These are phyloP conservation scores for Yasuhikotakia modesta DNA, from an alignment of 2,797 vertebrate genomes.

Conservation along the genomic window DNA sequence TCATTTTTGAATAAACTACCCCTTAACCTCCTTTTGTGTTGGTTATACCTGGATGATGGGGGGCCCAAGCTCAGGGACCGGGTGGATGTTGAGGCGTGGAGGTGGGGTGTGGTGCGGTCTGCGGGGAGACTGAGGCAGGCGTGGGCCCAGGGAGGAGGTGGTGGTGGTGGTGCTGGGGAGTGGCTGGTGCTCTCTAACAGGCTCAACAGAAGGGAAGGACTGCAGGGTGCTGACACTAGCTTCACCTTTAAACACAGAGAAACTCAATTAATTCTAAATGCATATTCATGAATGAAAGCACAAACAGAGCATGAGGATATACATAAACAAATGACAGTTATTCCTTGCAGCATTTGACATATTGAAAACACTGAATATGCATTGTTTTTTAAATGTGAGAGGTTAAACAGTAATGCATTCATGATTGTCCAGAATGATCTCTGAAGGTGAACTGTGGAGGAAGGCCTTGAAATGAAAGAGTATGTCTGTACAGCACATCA, in stretches of 20 bases:
- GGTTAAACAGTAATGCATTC: too few species aligned
- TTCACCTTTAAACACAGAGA: constrained; percentile 74
- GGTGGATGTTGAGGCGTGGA: constrained; percentile 91
- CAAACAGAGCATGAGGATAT: background rate
- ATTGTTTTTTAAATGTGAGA: background rate
- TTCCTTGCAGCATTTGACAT: background rate
- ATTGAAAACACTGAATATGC: background rate
- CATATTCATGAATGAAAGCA: background rate
- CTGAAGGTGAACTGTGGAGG: too few species aligned
- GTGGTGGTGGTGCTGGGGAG: constrained; percentile 77
- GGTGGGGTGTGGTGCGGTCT: constrained; percentile 88
- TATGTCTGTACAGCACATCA: too few species aligned
- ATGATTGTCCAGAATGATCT: too few species aligned
- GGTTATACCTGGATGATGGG: constrained; percentile 85
- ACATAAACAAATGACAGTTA: background rate
- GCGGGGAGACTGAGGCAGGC: constrained; percentile 84
- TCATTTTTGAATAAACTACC: too few species aligned
- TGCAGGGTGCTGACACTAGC: constrained; percentile 75
- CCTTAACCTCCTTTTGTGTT: too few species aligned
- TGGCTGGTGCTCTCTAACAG: constrained; percentile 74
- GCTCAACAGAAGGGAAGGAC: constrained; percentile 75
- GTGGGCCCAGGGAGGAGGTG: constrained; percentile 72
- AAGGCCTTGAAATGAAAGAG: too few species aligned
- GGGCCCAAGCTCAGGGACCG: constrained; percentile 89
- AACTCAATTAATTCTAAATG: background rate